Evolutionary conservation across 2,888 invertebrate species (phyloP), one percentile per base, ranked within the genome.

Genomic region (Sphaerolaimus hirsutus): DNA sequence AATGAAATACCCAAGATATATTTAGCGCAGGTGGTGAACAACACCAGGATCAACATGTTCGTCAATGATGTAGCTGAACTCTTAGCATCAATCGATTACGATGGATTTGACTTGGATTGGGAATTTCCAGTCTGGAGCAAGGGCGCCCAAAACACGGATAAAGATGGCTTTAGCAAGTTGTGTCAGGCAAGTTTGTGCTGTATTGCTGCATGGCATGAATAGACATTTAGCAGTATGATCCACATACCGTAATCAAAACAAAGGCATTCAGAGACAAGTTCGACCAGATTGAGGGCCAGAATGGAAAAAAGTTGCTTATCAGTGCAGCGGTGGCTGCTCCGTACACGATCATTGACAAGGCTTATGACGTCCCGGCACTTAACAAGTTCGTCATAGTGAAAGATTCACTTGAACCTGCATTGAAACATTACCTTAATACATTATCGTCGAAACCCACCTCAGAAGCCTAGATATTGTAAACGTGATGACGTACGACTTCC

Each of bases 401-500:
- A 37, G 37, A 5, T 37, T 37, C n/a, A 17, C n/a, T 37, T 10
- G 10, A 32, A 10, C 10, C 10, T 32, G 32, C 10, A 32, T 10
- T 32, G 32, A 32, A 32, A 32, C 10, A 32, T 32, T 32, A 10
- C 32, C 19, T 17, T 1, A 40, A 26, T 19, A 25, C 35, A 47
- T 27, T 37, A 40, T 7, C 10, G 2, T 44, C 43, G 37, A 49
- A 48, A 48, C 51, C 46, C 48, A 49, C 64, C 65, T 46, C 58
- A 76, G 76, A 44, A 71, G 78, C 60, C 75, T 77, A 0, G 84
- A 86, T 64, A 81, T 75, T 67, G 74, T 82, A 0, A 83, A 81
- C 63, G 60, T 87, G n/a, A 86, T 86, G 86, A 74, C 79, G 0
- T 87, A 87, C 60, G 86, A 87, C 63, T 86, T 75, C 59, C 83